Percentiles rank a stretch among this genome's conserved stretches.
phyloP scores from a whole-genome alignment of 2,888 invertebrate genomes.

The Scrobipalpa atriplicella region DNA sequence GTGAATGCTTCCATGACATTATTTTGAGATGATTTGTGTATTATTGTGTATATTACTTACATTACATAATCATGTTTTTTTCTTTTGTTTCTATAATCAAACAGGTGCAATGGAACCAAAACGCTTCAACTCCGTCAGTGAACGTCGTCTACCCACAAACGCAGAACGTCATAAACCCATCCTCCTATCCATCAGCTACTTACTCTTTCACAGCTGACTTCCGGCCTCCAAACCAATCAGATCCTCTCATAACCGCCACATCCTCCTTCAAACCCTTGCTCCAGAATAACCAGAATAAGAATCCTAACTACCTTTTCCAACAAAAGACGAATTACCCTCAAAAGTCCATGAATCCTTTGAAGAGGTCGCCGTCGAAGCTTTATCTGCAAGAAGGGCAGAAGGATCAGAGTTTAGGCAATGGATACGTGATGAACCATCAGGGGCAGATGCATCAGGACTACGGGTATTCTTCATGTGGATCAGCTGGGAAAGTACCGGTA shows the following conservation, averaged over 20 bases:
- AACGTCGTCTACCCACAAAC: slow-evolving; percentile 86
- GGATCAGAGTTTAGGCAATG: slow-evolving; percentile 61
- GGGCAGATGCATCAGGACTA: slow-evolving; percentile 73
- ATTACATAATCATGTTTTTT: too few relatives aligned
- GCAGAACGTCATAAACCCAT: slow-evolving; percentile 85
- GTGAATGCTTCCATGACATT: too few relatives aligned
- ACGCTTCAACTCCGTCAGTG: slow-evolving; percentile 82
- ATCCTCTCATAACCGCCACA: slow-evolving; percentile 78
- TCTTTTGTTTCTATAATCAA: slow-evolving; percentile 4
- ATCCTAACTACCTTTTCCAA: slow-evolving; percentile 69
- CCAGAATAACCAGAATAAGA: slow-evolving; percentile 69
- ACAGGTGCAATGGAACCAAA: slow-evolving; percentile 90
- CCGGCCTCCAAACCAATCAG: slow-evolving; percentile 84
- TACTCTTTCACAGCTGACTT: slow-evolving; percentile 94
- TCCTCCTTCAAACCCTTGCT: slow-evolving; percentile 83
- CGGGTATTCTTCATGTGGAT: slow-evolving; percentile 64
- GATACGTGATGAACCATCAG: slow-evolving; percentile 68
- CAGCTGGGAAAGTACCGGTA: slow-evolving; percentile 72
- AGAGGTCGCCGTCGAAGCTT: slow-evolving; percentile 70
- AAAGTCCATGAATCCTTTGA: slow-evolving; percentile 60
- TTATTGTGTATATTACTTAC: too few relatives aligned
- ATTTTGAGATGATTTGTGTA: too few relatives aligned
- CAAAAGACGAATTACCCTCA: slow-evolving; percentile 68
- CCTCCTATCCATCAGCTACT: slow-evolving; percentile 87
- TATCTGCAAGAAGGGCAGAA: slow-evolving; percentile 65